Base-by-base conservation (phyloP, 64 coral and sea anemone species). In the Montipora foliosa region DNA sequence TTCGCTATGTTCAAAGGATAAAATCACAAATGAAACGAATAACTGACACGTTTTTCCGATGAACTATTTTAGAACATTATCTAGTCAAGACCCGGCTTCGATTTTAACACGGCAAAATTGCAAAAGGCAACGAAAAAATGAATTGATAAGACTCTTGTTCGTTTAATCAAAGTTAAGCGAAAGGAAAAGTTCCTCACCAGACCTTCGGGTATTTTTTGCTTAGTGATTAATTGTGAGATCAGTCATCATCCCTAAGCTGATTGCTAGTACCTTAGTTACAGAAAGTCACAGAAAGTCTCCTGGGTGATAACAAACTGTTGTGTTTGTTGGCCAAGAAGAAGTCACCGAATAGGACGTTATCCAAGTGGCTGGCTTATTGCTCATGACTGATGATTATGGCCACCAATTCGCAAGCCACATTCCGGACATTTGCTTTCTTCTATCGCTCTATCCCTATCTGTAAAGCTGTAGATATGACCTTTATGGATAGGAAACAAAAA, bases 381-480 rank as follows among this genome's bases (percentile, higher is more conserved):
- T 48, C 8, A 69, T 57, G 81, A 74, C 17, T n/a, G 14, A 55
- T 90, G 87, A 0, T 79, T 9, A 6, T 25, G 89, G 3, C 87
- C 87, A 8, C 87, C 80, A 11, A 95, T 86, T 68, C 4, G 17
- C 69, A 5, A 76, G 8, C 16, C 53, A 86, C 93, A 95, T n/a
- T 95, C 93, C 10, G 87, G 93, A 50, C 93, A 95, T 45, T 75
- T 62, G 16, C 19, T 45, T 58, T 95, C 88, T 74, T 90, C 68
- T 6, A 49, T 95, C 16, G 87, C 71, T 45, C 80, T 80, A 6
- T 80, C 80, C 78, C 93, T 86, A 10, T 95, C 87, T 21, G 29
- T 88, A 29, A 95, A 79, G 25, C 79, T 84, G 10, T 95, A 95
- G 45, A 90, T 73, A 66, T 95, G 88, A 14, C 93, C 93, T 95